Base-by-base conservation (phyloP, 2,888 invertebrate genomes). In the Stenolophus ochropezus region DNA sequence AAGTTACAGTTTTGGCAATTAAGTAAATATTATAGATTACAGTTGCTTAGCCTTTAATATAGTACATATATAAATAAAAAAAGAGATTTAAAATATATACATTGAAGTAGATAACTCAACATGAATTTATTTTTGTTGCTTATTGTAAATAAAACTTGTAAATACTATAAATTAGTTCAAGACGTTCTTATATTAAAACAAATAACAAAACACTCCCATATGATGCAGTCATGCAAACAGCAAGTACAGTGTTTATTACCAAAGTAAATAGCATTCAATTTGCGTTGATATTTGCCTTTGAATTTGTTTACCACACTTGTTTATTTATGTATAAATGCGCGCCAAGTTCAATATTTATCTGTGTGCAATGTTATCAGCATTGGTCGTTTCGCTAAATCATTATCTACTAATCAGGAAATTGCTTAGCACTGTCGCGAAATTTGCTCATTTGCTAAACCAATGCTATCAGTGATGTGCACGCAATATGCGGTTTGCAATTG, bases 341-440 rank as follows among this genome's bases (percentile, higher is more conserved):
- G 61, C 21, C 5, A 61, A 23, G 14, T 61, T 61, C 11, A 61
- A 61, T 61, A 61, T 61, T 61, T 61, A 61, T 11, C 25, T 61
- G 14, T 61, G 58, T 61, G 61, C 23, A 25, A 20, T 23, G 56
- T 21, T 58, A 61, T 61, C 23, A 23, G 2, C 23, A 14, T 25
- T n/a, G 8, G 1, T n/a, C 61, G 11, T 61, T 61, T 61, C 61
- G 14, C n/a, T 25, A 27, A 25, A 61, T 23, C n/a, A 61, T 61
- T 61, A 61, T 61, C 61, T 11, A 21, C 11, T 61, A 61, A 25
- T 14, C 61, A 61, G 61, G 61, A 61, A 61, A 25, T 61, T 61
- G 14, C 25, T 25, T 23, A 23, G 25, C 5, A 14, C 11, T 61
- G 25, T 25, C 61, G 25, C 61, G 14, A 25, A 61, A 23, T 21